Base-by-base conservation (phyloP, 2,888 invertebrate genomes). In the Aromia moschata region DNA sequence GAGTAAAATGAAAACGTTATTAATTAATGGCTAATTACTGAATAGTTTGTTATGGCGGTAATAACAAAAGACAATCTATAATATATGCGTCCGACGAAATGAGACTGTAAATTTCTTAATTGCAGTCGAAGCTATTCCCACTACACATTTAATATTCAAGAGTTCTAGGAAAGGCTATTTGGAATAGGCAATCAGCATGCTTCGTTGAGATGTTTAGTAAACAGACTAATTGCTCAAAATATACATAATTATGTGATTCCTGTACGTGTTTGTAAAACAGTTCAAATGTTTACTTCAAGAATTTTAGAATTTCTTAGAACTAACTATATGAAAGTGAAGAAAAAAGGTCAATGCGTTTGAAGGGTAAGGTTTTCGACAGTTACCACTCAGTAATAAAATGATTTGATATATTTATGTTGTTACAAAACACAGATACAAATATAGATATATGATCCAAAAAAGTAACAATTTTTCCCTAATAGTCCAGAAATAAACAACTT, bases 1-100 rank as follows among this genome's bases (percentile, higher is more conserved):
- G 31, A 57, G 31, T 56, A 41, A 17, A 43, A 16, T 20, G 41
- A 9, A 33, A 25, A 41, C 44, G 45, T 57, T 18, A 60, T 43
- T 56, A 56, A 53, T 49, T 33, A 53, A 52, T 12, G 43, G 7
- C 43, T 60, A 56, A 60, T 56, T 56, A 38, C 56, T 16, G 46
- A 41, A 14, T 12, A 37, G 38, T 38, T 37, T 15, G 14, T 47
- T 54, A 41, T 54, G 30, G 51, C 25, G 17, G 45, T 37, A 60
- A 60, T 60, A 56, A 60, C 45, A 41, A 43, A 14, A 41, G 43
- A 43, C 36, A 25, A 56, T 52, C 52, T 10, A 12, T 44, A 45
- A 44, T 45, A 36, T n/a, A 14, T 45, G 31, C 20, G 25, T 45
- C n/a, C n/a, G n/a, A n/a, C 30, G 44, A 20, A 54, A 37, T 54